Conservation (phyloP, 2,797 vertebrate genomes). For the Gymnodraco acuticeps region DNA sequence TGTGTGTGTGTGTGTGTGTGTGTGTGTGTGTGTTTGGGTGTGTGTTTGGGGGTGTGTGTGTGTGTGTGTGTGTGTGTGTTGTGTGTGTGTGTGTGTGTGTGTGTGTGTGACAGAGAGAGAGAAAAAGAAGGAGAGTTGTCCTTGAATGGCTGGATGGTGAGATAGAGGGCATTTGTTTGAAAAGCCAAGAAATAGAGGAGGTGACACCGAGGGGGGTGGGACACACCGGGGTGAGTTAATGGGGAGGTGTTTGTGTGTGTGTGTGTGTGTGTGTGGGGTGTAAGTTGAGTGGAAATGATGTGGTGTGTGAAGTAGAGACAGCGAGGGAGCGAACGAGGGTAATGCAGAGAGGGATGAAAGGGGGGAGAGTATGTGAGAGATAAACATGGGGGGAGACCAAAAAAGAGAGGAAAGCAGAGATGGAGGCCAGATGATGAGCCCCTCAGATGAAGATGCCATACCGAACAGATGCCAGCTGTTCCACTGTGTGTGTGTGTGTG, state of each 20-base stretch:
- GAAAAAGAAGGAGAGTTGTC: conserved; percentile 40
- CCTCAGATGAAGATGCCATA: conserved; percentile 54
- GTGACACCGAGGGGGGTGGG: conserved; percentile 53
- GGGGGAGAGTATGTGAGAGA: background rate
- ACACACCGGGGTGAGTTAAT: conserved; percentile 39
- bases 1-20: conserved; percentile 8
- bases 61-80: background rate
- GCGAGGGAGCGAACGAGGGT: conserved; percentile 11
- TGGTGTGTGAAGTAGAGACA: background rate
- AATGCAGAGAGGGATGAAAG: conserved; percentile 10
- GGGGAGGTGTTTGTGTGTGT: conserved; percentile 18
- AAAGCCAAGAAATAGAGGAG: conserved; percentile 64
- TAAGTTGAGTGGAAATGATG: conserved; percentile 16
- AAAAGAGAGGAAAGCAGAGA: conserved; percentile 59
- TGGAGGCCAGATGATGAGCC: conserved; percentile 55
- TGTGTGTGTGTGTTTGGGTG: conserved; percentile 12
- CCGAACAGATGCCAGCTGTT: conserved; percentile 68
- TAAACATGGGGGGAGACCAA: conserved; percentile 17
- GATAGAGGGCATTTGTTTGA: conserved; percentile 70
- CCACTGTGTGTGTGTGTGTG: conserved; percentile 20
- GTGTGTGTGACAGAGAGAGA: conserved; percentile 5
- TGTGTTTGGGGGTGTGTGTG: background rate
- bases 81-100: background rate
- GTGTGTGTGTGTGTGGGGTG: conserved; percentile 19
- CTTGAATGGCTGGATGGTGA: conserved; percentile 69